phyloP scores from a whole-genome alignment of 2,113 vertebrate species.

The Alosa alosa region DNA sequence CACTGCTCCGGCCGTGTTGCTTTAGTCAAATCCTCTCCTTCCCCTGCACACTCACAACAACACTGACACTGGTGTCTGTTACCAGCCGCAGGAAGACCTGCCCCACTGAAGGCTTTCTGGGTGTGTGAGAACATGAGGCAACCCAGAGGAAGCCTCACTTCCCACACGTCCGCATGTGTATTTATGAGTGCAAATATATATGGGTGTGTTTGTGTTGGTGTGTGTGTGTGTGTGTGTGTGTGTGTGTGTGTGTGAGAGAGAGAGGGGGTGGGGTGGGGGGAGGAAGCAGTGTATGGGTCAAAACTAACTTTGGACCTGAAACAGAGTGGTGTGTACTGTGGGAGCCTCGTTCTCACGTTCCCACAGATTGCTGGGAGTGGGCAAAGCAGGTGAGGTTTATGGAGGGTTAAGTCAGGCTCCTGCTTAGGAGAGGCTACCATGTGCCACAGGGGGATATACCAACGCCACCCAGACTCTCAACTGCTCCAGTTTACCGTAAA shows the following conservation, averaged over 20 bases:
- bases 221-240: constrained; percentile 12
- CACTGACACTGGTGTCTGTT: constrained; percentile 14
- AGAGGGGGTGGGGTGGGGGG: neutral
- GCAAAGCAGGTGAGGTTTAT: neutral
- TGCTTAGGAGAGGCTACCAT: neutral
- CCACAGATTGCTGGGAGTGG: neutral
- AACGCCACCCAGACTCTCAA: neutral
- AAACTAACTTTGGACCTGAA: neutral
- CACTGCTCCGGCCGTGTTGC: constrained; percentile 21
- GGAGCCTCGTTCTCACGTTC: neutral
- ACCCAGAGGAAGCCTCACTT: constrained; percentile 25
- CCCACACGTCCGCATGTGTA: constrained; percentile 16
- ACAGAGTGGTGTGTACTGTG: neutral
- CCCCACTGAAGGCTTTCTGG: neutral
- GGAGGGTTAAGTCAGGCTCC: neutral
- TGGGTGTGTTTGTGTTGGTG: constrained; percentile 4
- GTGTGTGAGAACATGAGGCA: neutral
- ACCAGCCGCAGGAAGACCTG: neutral
- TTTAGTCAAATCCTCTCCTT: constrained; percentile 41
- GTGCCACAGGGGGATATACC: neutral
- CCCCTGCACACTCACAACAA: constrained; percentile 30
- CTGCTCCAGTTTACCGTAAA: neutral
- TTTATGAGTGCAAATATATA: neutral
- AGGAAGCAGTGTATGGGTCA: neutral
- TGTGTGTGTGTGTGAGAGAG: neutral